phyloP scores from a whole-genome alignment of 2,888 invertebrate genomes.

The Pardosa pseudoannulata region DNA sequence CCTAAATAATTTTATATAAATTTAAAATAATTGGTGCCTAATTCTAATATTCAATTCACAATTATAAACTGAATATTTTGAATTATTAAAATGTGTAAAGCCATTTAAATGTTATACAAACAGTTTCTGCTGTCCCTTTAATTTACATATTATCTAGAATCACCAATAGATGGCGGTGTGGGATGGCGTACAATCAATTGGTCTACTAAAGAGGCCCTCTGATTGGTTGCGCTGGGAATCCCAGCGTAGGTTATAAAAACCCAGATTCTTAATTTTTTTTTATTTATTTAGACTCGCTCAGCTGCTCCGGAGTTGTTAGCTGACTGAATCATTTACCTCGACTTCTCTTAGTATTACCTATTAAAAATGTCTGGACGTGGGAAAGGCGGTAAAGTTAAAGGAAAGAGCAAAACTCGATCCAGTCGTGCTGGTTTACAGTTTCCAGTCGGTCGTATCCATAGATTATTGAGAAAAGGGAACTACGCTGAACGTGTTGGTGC shows the following conservation, averaged over 20 bases:
- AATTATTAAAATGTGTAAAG: too few species aligned
- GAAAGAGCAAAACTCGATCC: slow-evolving; percentile 74
- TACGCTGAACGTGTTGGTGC: slow-evolving; percentile 79
- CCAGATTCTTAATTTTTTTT: not conserved
- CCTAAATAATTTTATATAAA: too few species aligned
- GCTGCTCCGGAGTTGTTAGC: not conserved
- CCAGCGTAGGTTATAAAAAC: slow-evolving; percentile 24
- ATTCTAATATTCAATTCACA: too few species aligned
- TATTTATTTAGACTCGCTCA: not conserved
- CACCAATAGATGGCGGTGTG: not conserved
- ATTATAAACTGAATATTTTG: too few species aligned
- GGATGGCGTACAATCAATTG: not conserved
- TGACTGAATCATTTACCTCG: not conserved
- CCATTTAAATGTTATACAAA: too few species aligned
- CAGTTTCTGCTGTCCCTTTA: not conserved
- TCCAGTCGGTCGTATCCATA: slow-evolving; percentile 73
- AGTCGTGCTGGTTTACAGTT: slow-evolving; percentile 74
- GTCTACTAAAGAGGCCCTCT: not conserved
- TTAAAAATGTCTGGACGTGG: slow-evolving; percentile 74
- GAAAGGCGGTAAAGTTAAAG: slow-evolving; percentile 74
- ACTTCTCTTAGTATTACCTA: not conserved
- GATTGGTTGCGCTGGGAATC: not conserved
- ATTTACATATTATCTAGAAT: not conserved
- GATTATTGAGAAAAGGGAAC: slow-evolving; percentile 75
- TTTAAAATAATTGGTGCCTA: too few species aligned